These are phyloP conservation scores for Paramuricea clavata DNA, from an alignment of 92 coral and sea anemone genomes.

Conservation along the genomic window DNA sequence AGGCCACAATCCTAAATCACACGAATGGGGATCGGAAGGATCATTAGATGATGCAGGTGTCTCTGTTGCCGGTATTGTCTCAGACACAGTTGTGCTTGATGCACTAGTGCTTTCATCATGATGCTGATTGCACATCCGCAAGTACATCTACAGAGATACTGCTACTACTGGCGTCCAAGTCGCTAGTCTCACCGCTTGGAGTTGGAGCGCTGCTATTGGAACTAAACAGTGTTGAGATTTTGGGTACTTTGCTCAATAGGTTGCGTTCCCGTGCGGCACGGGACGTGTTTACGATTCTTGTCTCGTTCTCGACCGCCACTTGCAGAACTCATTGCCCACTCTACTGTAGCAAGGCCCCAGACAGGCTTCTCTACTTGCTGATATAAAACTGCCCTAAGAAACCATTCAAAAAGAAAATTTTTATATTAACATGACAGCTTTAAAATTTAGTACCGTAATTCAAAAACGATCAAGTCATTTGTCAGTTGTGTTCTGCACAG, in stretches of 20 bases:
- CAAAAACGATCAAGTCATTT: too few species aligned
- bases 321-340: too few species aligned
- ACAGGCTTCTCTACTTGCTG: too few species aligned
- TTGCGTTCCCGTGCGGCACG: slow-evolving; percentile 39
- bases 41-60: slow-evolving; percentile 11
- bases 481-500: too few species aligned
- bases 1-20: slow-evolving; percentile 41
- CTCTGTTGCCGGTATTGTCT: slow-evolving; percentile 11
- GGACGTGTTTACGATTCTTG: slow-evolving; percentile 31
- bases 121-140: slow-evolving; percentile 19
- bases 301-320: slow-evolving; percentile 42
- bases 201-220: slow-evolving; percentile 36
- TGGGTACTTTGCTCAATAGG: slow-evolving; percentile 25
- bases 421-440: too few species aligned
- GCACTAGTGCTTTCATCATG: not conserved
- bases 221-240: slow-evolving; percentile 22
- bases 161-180: slow-evolving; percentile 22
- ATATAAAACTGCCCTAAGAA: too few species aligned
- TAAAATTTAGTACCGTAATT: too few species aligned
- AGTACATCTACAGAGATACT: not conserved
- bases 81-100: slow-evolving; percentile 23
- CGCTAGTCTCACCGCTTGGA: slow-evolving; percentile 2
- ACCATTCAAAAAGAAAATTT: too few species aligned
- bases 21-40: slow-evolving; percentile 11
- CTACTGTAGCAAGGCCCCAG: too few species aligned